Conservation (phyloP, 1,140 invertebrate species). For the Calephelis nemesis region DNA sequence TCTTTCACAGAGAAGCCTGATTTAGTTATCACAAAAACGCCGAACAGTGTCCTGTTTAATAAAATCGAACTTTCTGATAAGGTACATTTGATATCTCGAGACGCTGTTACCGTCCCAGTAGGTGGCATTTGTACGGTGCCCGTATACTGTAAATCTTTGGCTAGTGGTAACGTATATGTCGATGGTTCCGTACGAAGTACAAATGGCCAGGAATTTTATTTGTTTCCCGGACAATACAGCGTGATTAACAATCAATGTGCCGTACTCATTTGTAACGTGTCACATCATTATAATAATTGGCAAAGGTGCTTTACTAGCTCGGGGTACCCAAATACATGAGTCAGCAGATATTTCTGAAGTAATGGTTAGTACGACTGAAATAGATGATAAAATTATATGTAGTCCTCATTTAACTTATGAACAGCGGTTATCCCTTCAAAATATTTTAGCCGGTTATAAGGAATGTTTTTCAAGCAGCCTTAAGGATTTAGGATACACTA, state of each 20-base stretch:
- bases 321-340: not conserved
- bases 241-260: conserved; percentile 22
- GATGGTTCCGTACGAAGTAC: conserved; percentile 26
- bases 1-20: conserved; percentile 41
- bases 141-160: not conserved
- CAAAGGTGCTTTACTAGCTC: not conserved
- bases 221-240: conserved; percentile 31
- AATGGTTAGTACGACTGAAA: not conserved
- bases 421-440: not conserved
- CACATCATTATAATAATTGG: not conserved
- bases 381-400: not conserved
- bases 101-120: not conserved
- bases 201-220: conserved; percentile 29
- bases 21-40: conserved; percentile 40
- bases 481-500: conserved; percentile 35
- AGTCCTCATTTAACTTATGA: not conserved
- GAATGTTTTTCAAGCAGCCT: conserved; percentile 34
- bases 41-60: conserved; percentile 28
- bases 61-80: conserved; percentile 22
- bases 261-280: conserved; percentile 24
- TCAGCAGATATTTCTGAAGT: not conserved
- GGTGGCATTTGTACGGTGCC: not conserved
- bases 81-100: conserved; percentile 1
- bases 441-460: too few species aligned
- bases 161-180: conserved; percentile 20